Base-by-base conservation (phyloP, 35 echinoderm and acorn worm species). In the Ptychodera flava region DNA sequence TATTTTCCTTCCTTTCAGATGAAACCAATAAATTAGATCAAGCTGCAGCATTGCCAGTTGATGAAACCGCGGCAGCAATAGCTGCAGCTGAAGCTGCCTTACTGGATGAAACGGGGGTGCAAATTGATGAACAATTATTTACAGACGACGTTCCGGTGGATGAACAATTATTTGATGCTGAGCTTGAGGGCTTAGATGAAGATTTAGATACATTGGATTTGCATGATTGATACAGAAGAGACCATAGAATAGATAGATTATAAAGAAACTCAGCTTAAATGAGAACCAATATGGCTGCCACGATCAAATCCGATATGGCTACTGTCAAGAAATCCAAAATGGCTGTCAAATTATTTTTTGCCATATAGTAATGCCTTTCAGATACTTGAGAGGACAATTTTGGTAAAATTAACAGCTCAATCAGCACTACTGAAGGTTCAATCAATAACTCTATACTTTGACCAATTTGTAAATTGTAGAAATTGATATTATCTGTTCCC, bases 91-190 rank as follows among this genome's bases (percentile, higher is more conserved):
- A 88, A 22, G 85, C 78, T 16, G 91, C 87, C 34, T 78, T 86
- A 37, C 89, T 91, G 14, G 91, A 94, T 37, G 45, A 64, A 12
- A 12, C 45, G 22, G 93, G 93, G 0, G 85, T 81, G 28, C 36
- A 38, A 76, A 82, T 86, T 10, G 92, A 89, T 33, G 92, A 88
- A 82, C 31, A 83, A 36, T 81, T 87, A 79, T 90, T 97, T 37
- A 78, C 31, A 33, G 82, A 90, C 1, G 96, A 99, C 76, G 92
- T 97, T 12, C 92, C 93, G 31, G 91, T 97, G 0, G 95, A 97
- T 52, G 96, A 99, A 86, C 90, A 99, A 76, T 87, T 99, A 80
- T 99, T 99, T 91, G 93, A 91, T 77, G 88, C 88, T 22, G 96
- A 99, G 35, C 35, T 91, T 33, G 96, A 99, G 31, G 81, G 83